These are phyloP conservation scores for Crypturellus tataupa DNA, from an alignment of 2,797 vertebrate species.

Conservation along the genomic window DNA sequence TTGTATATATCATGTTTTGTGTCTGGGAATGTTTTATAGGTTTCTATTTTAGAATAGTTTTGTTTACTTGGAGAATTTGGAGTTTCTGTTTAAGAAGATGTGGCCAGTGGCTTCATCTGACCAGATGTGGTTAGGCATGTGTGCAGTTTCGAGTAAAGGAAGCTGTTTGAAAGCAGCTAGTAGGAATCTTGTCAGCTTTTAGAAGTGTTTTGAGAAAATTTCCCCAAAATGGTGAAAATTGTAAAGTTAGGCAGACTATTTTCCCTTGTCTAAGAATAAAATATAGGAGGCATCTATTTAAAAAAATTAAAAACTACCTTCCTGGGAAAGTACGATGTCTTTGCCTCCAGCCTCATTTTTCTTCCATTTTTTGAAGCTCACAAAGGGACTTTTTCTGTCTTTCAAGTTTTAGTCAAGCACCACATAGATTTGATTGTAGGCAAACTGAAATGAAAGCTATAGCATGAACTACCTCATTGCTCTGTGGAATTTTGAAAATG, in stretches of 20 bases:
- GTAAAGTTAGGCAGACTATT: neutral
- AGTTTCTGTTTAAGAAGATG: neutral
- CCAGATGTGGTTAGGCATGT: no score
- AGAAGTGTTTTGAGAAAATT: neutral
- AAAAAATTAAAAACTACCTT: neutral
- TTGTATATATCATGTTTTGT: neutral
- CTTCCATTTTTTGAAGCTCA: neutral
- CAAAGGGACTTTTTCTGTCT: neutral
- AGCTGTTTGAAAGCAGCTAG: neutral
- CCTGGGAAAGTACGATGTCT: neutral
- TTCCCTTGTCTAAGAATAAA: neutral
- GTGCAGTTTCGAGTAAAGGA: neutral
- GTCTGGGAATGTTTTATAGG: neutral
- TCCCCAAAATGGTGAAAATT: neutral
- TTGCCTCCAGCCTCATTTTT: rapidly evolving
- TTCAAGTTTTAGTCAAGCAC: neutral
- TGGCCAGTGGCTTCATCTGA: neutral
- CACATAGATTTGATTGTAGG: neutral
- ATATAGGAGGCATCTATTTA: neutral
- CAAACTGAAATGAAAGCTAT: neutral
- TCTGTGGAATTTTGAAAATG: neutral
- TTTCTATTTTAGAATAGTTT: neutral
- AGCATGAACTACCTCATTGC: neutral
- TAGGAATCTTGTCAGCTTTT: neutral
- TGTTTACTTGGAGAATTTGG: neutral